These are phyloP conservation scores for Zaprionus tsacasi DNA, from an alignment of 1,140 invertebrate genomes.

Conservation along the genomic window DNA sequence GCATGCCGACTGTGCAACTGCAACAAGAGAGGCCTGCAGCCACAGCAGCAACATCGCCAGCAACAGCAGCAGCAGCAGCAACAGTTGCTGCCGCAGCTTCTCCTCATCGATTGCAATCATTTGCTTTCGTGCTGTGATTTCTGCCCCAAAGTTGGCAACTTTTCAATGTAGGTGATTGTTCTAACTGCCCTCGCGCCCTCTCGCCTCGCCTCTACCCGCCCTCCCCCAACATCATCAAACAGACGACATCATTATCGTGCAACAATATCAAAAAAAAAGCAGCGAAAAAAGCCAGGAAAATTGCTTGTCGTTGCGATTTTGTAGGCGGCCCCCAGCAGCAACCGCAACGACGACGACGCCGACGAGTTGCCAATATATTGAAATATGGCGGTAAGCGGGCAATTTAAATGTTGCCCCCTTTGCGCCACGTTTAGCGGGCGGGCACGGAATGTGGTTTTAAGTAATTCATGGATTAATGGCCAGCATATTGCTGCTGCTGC, in stretches of 20 bases:
- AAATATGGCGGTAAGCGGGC: constrained; percentile 81
- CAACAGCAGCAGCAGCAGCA: constrained; percentile 20
- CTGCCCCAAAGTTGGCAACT: constrained; percentile 61
- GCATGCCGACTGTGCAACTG: constrained; percentile 34
- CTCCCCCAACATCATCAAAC: constrained; percentile 70
- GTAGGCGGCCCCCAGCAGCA: constrained; percentile 63
- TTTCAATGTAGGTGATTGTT: constrained; percentile 73
- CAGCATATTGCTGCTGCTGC: constrained; percentile 74
- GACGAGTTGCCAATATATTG: constrained; percentile 69
- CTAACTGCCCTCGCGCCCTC: constrained; percentile 33
- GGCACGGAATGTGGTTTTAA: constrained; percentile 79
- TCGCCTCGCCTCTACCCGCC: background rate
- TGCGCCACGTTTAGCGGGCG: constrained; percentile 23
- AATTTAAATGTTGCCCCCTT: constrained; percentile 72
- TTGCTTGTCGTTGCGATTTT: constrained; percentile 68
- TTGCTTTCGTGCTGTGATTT: constrained; percentile 79
- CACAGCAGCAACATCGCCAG: constrained; percentile 1
- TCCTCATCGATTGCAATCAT: constrained; percentile 71
- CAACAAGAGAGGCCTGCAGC: constrained; percentile 34
- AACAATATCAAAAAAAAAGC: constrained; percentile 63
- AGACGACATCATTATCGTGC: constrained; percentile 82
- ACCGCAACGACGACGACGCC: constrained; percentile 4
- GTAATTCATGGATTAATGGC: constrained; percentile 82
- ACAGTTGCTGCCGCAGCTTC: constrained; percentile 36
- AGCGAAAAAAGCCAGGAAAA: constrained; percentile 46